phyloP scores from a whole-genome alignment of 2,797 vertebrate genomes.

The Sebastes baramenuke region DNA sequence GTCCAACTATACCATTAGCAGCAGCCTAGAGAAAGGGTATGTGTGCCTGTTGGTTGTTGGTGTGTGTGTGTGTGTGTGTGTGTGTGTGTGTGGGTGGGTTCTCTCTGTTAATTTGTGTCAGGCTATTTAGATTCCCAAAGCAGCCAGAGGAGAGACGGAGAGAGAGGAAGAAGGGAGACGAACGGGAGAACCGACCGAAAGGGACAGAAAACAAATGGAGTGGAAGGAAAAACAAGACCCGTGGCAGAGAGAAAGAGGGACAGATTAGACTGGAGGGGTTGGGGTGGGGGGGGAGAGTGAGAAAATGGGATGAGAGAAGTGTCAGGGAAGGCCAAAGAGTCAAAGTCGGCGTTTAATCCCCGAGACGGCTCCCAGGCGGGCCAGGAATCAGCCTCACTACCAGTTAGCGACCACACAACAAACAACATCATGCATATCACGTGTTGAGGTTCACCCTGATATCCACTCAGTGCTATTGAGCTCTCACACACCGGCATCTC shows the following conservation, averaged over 20 bases:
- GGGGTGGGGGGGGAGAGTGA: not conserved
- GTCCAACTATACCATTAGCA: slow-evolving; percentile 61
- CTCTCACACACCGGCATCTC: not conserved
- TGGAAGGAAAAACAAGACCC: slow-evolving; percentile 68
- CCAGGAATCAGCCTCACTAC: slow-evolving; percentile 17
- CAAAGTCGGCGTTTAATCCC: slow-evolving; percentile 67
- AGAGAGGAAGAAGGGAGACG: slow-evolving; percentile 18
- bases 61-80: slow-evolving; percentile 8
- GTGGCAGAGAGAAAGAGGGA: slow-evolving; percentile 47
- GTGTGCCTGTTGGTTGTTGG: slow-evolving; percentile 11
- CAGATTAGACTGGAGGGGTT: slow-evolving; percentile 50
- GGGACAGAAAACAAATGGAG: slow-evolving; percentile 72
- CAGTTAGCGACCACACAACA: not conserved
- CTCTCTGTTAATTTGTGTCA: slow-evolving; percentile 65
- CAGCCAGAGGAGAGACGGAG: not conserved
- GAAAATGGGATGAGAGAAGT: slow-evolving; percentile 62
- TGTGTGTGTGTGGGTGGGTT: not conserved
- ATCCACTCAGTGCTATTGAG: not conserved
- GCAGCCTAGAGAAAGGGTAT: slow-evolving; percentile 14
- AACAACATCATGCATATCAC: slow-evolving; percentile 9
- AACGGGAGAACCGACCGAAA: slow-evolving; percentile 43
- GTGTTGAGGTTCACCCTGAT: not conserved
- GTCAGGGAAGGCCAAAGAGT: slow-evolving; percentile 57
- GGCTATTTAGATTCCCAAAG: slow-evolving; percentile 64
- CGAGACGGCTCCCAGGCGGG: slow-evolving; percentile 1